Percentiles rank a stretch among this genome's conserved stretches.
These are phyloP conservation scores for Pararge aegeria DNA, from an alignment of 1,140 invertebrate species.

Conservation along the genomic window DNA sequence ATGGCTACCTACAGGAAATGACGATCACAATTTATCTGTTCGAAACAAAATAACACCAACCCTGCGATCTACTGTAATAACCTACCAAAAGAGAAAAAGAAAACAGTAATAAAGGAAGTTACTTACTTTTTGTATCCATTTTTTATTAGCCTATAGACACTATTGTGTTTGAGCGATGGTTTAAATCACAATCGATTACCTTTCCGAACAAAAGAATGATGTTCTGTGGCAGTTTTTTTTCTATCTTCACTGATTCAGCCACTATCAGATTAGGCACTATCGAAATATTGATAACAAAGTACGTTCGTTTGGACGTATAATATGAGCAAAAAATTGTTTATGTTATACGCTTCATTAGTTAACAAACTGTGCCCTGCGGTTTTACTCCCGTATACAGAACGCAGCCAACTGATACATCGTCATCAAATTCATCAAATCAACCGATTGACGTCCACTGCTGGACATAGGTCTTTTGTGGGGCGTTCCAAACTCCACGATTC, in stretches of 20 bases:
- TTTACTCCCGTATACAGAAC: too few species aligned
- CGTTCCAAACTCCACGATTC: too few species aligned
- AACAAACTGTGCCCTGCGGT: too few species aligned
- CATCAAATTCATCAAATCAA: too few species aligned
- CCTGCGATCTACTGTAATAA: too few species aligned
- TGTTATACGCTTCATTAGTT: too few species aligned
- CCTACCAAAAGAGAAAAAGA: neutral
- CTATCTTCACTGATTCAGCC: neutral
- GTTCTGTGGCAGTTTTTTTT: neutral
- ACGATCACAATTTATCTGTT: too few species aligned
- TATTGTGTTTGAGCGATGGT: neutral
- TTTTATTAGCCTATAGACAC: neutral
- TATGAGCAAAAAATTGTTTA: neutral
- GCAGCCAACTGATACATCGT: too few species aligned
- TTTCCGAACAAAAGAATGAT: neutral
- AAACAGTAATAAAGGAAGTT: neutral
- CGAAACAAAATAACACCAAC: too few species aligned
- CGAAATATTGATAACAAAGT: neutral
- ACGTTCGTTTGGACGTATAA: neutral
- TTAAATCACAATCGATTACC: neutral
- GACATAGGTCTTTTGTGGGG: too few species aligned
- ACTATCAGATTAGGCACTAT: constrained; percentile 1
- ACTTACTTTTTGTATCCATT: constrained; percentile 5
- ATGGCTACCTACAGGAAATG: too few species aligned
- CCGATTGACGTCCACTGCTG: too few species aligned